These are phyloP conservation scores for Drosophila mayaguana DNA, from an alignment of 2,888 invertebrate species.

Conservation along the genomic window DNA sequence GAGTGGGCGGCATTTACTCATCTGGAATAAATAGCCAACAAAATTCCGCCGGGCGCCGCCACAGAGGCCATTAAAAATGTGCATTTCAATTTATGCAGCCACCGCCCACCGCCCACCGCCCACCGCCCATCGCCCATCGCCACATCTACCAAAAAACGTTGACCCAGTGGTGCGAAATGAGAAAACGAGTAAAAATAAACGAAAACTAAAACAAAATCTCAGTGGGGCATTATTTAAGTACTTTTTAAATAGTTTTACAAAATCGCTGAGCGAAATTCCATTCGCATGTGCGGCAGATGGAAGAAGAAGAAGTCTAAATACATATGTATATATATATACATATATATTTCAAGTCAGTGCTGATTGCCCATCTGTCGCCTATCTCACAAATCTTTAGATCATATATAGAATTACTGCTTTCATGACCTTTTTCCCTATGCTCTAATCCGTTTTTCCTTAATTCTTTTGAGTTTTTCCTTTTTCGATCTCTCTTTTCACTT, in stretches of 20 bases:
- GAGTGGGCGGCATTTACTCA: slow-evolving; percentile 39
- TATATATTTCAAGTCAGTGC: neutral
- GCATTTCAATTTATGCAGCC: slow-evolving; percentile 18
- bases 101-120: too few species aligned
- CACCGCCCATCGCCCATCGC: neutral
- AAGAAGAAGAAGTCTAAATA: neutral
- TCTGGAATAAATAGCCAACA: slow-evolving; percentile 31
- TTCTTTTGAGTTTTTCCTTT: too few species aligned
- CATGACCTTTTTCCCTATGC: neutral
- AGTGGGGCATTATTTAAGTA: neutral
- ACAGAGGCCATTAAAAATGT: slow-evolving; percentile 29
- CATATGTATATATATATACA: neutral
- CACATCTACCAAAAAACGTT: slow-evolving; percentile 1
- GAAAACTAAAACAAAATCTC: slow-evolving; percentile 2
- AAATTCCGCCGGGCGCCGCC: slow-evolving; percentile 38
- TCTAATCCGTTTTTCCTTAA: neutral
- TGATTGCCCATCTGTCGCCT: neutral
- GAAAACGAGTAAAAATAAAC: neutral
- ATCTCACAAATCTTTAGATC: neutral
- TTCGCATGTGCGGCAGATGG: neutral
- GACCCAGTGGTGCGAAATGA: slow-evolving; percentile 5
- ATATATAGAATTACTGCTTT: neutral
- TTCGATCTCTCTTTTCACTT: neutral
- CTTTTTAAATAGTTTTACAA: neutral
- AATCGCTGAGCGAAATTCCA: neutral